Evolutionary conservation across 2,113 vertebrate genomes (phyloP), one percentile per base, ranked within the genome.

Genomic region (Macquaria ambigua): DNA sequence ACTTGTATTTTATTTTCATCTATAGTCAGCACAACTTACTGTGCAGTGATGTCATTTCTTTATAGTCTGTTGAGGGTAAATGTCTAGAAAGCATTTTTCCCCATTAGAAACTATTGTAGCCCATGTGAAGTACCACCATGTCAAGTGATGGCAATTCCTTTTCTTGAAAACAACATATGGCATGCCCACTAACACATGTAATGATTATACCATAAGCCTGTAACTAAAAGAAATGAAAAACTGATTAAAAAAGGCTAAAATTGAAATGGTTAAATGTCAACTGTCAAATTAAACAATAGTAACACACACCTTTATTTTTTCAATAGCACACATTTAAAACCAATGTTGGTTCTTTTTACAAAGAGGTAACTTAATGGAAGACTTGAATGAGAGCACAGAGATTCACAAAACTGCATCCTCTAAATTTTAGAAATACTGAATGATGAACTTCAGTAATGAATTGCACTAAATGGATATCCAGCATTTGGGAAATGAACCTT

Each of bases 401-500:
- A 56, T 48, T 21, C 7, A 43, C 7, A 14, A 55, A 71, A 28
- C 20, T 12, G 20, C 41, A 28, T 55, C 31, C 14, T 82, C 16
- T 3, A 50, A 1, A 0, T 52, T 25, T 69, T 52, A 15, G 12
- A 68, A 20, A 64, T 3, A 14, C 61, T 31, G 21, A 79, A 9
- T 8, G 25, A 86, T 53, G 55, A 81, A 76, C 77, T 48, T 50
- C n/a, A 79, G 25, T 74, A 39, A 82, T 69, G 14, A 46, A 56
- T 50, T 66, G 56, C 15, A 5, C 31, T 62, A 31, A 81, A 59
- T 76, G 53, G 23, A 63, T 50, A 53, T 63, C 39, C 53, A 59
- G 74, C 28, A 20, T 82, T 82, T 87, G 68, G 72, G 64, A 83
- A 89, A 81, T 83, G 62, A 85, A 74, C 64, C 71, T 50, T 56